Evolutionary conservation across 1,140 invertebrate species (phyloP), one percentile per base, ranked within the genome.

Genomic region (Oryctes rhinoceros): DNA sequence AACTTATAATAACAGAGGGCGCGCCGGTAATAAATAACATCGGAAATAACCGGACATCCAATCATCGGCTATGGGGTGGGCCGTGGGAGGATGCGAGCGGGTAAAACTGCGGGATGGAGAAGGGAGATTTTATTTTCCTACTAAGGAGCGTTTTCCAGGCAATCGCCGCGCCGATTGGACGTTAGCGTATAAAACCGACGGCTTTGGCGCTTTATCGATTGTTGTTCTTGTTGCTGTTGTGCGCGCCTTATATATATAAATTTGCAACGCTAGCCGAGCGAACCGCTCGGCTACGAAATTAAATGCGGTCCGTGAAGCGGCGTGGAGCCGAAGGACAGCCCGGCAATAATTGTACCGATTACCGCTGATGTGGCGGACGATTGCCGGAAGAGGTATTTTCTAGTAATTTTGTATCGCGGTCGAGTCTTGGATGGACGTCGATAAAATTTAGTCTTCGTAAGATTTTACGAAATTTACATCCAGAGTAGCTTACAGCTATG

Each of bases 41-140:
- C 24, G 65, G 20, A 35, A 71, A 71, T 37, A 71, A 71, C 65
- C 65, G 65, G 65, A 71, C 65, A 71, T 71, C 65, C 65, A 71
- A 71, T 71, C 65, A 24, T 30, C 24, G 20, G 5, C 20, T 30
- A 24, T 35, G 11, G 65, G 11, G 35, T 15, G 53, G 15, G 13
- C 0, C 3, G 15, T 15, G 18, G 53, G 18, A 15, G 53, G 53
- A 15, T 24, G 24, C 0, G 9, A 10, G 9, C 39, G 39, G 39
- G 39, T 30, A 44, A 44, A 10, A 10, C 39, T 5, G 39, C 39
- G 3, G 39, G 39, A 10, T 44, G 9, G 9, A 7, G 39, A 5
- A 10, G 39, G 39, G 39, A 44, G 9, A 44, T 71, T 71, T 35
- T 71, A 71, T 71, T 35, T 35, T 35, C 65, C 20, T 71, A 71